A percentile compares a stretch with the other conserved stretches of the same genome.
Conservation (phyloP, 2,797 vertebrate genomes). For the Danio aesculapii region DNA sequence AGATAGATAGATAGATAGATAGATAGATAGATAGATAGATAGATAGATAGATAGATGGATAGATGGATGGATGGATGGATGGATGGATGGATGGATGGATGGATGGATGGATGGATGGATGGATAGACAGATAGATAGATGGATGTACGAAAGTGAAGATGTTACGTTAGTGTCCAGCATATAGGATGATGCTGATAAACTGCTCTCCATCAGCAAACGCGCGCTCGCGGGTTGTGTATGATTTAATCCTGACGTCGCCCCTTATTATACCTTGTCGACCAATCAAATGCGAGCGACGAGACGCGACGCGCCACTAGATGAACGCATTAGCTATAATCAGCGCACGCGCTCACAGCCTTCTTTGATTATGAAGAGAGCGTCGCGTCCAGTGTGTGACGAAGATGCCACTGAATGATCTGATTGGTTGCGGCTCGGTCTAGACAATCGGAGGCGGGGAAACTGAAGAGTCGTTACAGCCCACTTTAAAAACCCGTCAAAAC, state of each 20-base stretch:
- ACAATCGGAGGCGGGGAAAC: slow-evolving; percentile 73
- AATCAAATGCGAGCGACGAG: background rate
- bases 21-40: no score
- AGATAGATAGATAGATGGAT: no score
- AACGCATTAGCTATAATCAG: background rate
- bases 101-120: no score
- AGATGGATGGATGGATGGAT: no score
- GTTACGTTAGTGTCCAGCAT: background rate
- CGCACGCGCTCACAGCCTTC: background rate
- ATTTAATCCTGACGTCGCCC: slow-evolving; percentile 1
- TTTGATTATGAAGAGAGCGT: background rate
- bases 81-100: no score
- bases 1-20: no score
- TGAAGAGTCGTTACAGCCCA: slow-evolving; percentile 64
- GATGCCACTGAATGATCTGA: background rate
- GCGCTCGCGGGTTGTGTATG: no score
- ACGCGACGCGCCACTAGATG: background rate
- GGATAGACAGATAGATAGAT: background rate
- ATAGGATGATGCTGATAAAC: background rate
- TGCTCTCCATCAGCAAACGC: slow-evolving; percentile 1
- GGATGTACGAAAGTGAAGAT: no score
- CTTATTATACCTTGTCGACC: background rate
- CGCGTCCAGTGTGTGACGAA: background rate
- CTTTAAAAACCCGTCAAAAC: slow-evolving; percentile 63
- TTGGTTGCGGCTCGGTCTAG: slow-evolving; percentile 25